A percentile compares a stretch with the other conserved stretches of the same genome.
Conservation (phyloP, 2,797 vertebrate genomes). For the Pseudotriccus pelzelni region DNA sequence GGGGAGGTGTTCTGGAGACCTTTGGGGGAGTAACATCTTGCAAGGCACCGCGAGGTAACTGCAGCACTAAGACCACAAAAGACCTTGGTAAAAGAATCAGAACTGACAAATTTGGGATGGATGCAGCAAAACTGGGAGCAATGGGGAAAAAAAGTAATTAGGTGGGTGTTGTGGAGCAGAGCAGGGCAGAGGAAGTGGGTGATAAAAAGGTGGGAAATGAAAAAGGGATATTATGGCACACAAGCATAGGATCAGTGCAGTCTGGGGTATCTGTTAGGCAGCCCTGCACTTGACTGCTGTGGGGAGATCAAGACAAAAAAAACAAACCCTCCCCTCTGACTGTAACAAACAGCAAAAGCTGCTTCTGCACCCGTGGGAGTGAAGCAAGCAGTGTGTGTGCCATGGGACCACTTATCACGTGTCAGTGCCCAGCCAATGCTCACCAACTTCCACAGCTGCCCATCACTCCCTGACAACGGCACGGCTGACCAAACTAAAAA, state of each 20-base stretch:
- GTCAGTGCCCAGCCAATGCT: background rate
- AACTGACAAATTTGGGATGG: background rate
- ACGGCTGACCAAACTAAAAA: background rate
- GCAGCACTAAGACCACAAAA: background rate
- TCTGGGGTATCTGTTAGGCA: background rate
- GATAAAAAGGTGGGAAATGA: background rate
- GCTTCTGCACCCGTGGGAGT: background rate
- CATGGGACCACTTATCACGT: rapidly evolving
- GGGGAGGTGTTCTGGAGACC: background rate
- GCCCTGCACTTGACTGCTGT: background rate
- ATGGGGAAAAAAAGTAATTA: background rate
- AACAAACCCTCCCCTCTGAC: background rate
- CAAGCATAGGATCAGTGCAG: rapidly evolving
- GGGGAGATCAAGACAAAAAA: background rate
- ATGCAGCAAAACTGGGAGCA: background rate
- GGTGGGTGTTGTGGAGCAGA: background rate
- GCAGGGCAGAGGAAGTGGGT: background rate
- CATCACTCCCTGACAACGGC: background rate
- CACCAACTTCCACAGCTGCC: background rate
- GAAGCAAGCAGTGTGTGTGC: background rate
- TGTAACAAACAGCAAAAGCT: background rate
- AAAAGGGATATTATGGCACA: background rate
- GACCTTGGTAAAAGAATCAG: background rate
- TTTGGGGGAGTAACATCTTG: background rate
- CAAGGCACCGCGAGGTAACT: background rate